phyloP scores from a whole-genome alignment of 2,888 invertebrate genomes.

The Ametastegia equiseti region DNA sequence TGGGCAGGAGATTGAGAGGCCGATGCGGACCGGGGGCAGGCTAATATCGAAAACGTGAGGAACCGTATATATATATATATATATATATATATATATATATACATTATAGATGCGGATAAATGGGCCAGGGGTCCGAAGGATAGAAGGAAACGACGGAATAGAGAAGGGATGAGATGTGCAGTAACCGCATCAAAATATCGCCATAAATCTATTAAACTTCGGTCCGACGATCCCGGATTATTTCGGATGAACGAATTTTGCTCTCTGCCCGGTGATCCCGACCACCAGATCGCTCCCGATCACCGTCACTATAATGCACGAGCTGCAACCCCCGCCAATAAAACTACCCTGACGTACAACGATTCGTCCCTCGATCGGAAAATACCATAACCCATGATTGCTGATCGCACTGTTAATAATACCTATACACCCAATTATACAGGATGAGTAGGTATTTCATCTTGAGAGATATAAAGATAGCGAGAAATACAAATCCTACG shows the following conservation, averaged over 20 bases:
- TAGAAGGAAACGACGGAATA: background rate
- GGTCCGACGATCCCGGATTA: slow-evolving; percentile 56
- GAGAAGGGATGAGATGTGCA: background rate
- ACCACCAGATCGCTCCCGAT: background rate
- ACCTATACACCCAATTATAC: no score
- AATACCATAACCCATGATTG: background rate
- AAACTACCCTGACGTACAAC: background rate
- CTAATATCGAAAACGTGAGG: slow-evolving; percentile 27
- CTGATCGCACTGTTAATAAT: background rate
- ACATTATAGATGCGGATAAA: slow-evolving; percentile 9
- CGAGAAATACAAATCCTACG: no score
- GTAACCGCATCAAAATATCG: slow-evolving; percentile 54
- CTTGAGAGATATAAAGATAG: no score
- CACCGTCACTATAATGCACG: slow-evolving; percentile 18
- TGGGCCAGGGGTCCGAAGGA: background rate
- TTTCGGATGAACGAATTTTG: slow-evolving; percentile 54
- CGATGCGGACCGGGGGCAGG: background rate
- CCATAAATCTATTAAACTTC: slow-evolving; percentile 54
- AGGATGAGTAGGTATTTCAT: no score
- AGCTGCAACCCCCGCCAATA: background rate
- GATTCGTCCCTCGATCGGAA: background rate
- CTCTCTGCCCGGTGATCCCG: background rate
- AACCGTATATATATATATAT: background rate
- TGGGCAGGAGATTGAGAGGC: background rate
- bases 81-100: background rate